Percentiles rank a stretch among this genome's conserved stretches.
Evolutionary conservation across 2,888 invertebrate species (phyloP).

Genomic region (Autographa pulchrina): DNA sequence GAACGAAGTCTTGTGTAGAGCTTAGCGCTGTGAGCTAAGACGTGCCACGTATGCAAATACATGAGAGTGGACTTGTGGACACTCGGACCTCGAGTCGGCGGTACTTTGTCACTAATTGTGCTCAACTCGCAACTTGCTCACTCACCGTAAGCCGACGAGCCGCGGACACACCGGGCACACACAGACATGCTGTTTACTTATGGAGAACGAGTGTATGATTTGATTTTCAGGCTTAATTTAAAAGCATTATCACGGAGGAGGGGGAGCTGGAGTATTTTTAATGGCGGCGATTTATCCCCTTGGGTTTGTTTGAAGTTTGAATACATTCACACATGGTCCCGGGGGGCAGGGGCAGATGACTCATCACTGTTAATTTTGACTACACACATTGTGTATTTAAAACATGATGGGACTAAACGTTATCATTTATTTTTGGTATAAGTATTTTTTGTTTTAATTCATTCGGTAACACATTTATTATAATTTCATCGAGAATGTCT

Average conservation of each 20-base stretch:
- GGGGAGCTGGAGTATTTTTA: conserved; percentile 5
- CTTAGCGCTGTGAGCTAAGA: conserved; percentile 29
- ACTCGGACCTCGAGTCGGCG: conserved; percentile 42
- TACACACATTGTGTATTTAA: background rate
- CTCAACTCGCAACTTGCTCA: conserved; percentile 59
- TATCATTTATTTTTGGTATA: background rate
- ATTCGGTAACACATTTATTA: background rate
- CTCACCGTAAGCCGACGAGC: conserved; percentile 40
- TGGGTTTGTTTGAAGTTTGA: conserved; percentile 8
- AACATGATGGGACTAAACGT: background rate
- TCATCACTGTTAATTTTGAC: conserved; percentile 7
- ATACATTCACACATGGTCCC: conserved; percentile 8
- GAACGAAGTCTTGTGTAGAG: background rate
- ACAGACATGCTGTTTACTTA: background rate
- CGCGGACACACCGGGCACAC: conserved; percentile 30
- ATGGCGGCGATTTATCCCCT: conserved; percentile 6
- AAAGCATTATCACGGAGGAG: conserved; percentile 3
- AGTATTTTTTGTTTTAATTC: background rate
- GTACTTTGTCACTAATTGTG: conserved; percentile 64
- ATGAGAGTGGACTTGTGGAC: conserved; percentile 48
- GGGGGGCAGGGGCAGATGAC: background rate
- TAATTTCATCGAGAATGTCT: background rate
- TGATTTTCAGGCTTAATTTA: conserved; percentile 6
- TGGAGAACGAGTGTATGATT: conserved; percentile 1
- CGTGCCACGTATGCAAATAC: conserved; percentile 63